Evolutionary conservation across 2,888 invertebrate genomes (phyloP).

Genomic region (Elmis aenea): DNA sequence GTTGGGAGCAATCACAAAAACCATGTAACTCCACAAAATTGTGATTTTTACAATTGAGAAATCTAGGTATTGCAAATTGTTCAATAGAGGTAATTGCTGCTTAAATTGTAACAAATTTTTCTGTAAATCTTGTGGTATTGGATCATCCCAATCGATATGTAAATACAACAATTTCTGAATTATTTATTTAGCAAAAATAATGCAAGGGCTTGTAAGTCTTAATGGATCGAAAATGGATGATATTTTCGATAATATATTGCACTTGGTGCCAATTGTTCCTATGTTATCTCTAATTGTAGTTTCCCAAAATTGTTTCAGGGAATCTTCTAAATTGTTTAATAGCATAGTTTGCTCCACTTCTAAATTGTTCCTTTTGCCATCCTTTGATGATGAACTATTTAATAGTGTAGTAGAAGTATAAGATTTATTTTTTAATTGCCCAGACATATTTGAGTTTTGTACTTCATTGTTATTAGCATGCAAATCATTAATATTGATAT

Average conservation of each 20-base stretch:
- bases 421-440: no score
- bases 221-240: constrained; percentile 9
- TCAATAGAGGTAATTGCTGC: not conserved
- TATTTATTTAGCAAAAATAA: constrained; percentile 4
- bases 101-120: constrained; percentile 1
- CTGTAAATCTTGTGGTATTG: not conserved
- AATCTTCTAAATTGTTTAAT: no score
- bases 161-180: constrained; percentile 5
- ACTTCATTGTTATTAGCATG: no score
- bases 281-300: not conserved
- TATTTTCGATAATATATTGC: no score
- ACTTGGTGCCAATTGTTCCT: not conserved
- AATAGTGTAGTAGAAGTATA: no score
- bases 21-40: not conserved
- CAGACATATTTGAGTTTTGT: no score
- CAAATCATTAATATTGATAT: no score
- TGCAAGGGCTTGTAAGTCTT: constrained; percentile 1
- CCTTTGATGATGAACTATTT: no score
- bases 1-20: no score
- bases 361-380: no score
- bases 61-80: constrained; percentile 1
- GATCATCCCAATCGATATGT: constrained; percentile 5
- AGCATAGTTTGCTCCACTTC: no score
- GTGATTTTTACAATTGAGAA: not conserved
- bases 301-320: no score